Base-by-base conservation (phyloP, 2,888 invertebrate species). In the Quadroppia sp. region DNA sequence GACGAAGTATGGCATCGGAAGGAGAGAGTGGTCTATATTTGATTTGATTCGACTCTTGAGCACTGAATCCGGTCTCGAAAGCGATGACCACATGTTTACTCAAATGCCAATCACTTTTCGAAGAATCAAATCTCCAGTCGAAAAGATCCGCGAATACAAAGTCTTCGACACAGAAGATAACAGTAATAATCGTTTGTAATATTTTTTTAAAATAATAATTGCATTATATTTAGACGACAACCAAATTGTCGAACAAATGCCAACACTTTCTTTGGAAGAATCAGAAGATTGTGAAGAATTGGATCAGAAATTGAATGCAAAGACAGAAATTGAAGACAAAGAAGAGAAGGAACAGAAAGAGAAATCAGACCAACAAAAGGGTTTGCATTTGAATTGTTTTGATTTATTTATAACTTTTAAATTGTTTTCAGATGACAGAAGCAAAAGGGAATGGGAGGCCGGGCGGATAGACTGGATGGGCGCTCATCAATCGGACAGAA, bases 401-500 rank as follows among this genome's bases (percentile, higher is more conserved):
- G 2, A 23, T 53, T 20, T 53, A 53, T 6, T 7, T 59, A 59
- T 28, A 59, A 30, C n/a, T 50, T 50, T 50, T 59, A 59, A 28
- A 11, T 17, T 30, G 17, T 32, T 36, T 69, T 69, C 17, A 48
- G 71, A 36, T 28, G 72, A 74, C 7, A 32, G 53, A 15, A 40
- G 67, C 20, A 74, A 69, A 73, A 32, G 36, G 23, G 72, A 70
- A 17, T 75, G 75, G 75, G 75, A 75, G 70, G 40, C 42, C 13
- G 75, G 75, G 25, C 20, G 69, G 48, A 61, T 73, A 6, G 75
- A 75, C 69, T 75, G 75, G 75, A 74, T 75, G 73, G 74, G 73
- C 15, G 74, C 36, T 25, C 67, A 75, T 30, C 50, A 73, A 25
- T 75, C 75, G 17, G 75, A 75, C 32, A 69, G 36, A 6, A 72